Percentiles rank a stretch among this genome's conserved stretches.
These are phyloP conservation scores for Castor canadensis DNA, from an alignment of 2,113 vertebrate species.

Conservation along the genomic window DNA sequence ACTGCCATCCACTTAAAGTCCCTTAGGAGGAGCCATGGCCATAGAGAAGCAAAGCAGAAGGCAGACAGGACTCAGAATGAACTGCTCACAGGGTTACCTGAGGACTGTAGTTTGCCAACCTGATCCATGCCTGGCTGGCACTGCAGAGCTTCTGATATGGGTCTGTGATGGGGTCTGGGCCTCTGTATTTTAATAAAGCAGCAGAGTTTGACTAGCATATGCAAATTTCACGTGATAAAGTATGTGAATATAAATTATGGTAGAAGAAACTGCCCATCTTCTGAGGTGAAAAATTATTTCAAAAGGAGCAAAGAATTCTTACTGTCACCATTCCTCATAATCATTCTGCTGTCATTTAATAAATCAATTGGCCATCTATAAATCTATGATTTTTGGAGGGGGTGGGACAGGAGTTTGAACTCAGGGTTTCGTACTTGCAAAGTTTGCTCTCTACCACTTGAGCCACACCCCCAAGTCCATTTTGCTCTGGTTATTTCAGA, in stretches of 20 bases:
- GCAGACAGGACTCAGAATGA: background rate
- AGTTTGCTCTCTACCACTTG: too few relatives aligned
- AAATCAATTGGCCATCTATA: background rate
- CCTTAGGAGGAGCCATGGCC: background rate
- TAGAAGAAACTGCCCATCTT: background rate
- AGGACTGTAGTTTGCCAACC: too few relatives aligned
- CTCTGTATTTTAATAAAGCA: background rate
- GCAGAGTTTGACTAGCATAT: too few relatives aligned
- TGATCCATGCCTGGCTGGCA: background rate
- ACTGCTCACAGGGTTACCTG: background rate
- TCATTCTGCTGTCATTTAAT: constrained; percentile 1
- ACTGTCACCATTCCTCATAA: background rate
- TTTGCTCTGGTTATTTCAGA: too few relatives aligned
- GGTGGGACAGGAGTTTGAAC: background rate
- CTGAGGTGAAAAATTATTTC: background rate
- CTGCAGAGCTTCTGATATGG: background rate
- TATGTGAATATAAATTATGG: too few relatives aligned
- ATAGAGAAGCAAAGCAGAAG: background rate
- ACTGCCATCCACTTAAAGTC: too few relatives aligned
- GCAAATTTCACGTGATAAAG: too few relatives aligned
- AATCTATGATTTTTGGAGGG: background rate
- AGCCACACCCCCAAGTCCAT: too few relatives aligned
- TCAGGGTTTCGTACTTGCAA: too few relatives aligned
- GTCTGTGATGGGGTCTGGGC: background rate
- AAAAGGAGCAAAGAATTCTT: background rate